Evolutionary conservation across 1,140 invertebrate species (phyloP).

Genomic region (Phortica variegata): DNA sequence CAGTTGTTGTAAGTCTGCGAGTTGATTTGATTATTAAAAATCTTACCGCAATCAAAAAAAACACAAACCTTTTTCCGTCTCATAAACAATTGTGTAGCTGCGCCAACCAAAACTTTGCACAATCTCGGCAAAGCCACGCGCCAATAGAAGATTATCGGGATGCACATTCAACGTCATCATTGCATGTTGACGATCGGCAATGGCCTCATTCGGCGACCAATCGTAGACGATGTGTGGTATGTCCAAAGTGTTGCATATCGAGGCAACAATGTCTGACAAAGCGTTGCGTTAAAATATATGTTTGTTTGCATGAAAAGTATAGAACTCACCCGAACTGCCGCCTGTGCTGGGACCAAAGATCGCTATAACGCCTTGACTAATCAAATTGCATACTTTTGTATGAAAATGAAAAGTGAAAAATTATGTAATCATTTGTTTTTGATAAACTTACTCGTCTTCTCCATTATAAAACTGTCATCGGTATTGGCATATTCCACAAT

Average conservation of each 20-base stretch:
- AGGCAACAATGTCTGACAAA: constrained; percentile 67
- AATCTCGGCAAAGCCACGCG: constrained; percentile 73
- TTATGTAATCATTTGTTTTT: not conserved
- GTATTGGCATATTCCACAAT: constrained; percentile 47
- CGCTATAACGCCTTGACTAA: constrained; percentile 68
- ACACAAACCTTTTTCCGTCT: constrained; percentile 67
- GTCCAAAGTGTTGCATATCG: constrained; percentile 69
- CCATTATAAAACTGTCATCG: constrained; percentile 58
- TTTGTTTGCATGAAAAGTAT: not conserved
- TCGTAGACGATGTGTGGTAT: constrained; percentile 72
- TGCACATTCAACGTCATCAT: constrained; percentile 69
- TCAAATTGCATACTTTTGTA: constrained; percentile 62
- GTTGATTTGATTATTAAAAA: not conserved
- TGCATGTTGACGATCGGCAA: constrained; percentile 58
- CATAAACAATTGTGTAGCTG: constrained; percentile 79
- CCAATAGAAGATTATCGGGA: constrained; percentile 70
- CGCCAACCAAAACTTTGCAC: constrained; percentile 76
- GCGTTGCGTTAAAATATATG: not conserved
- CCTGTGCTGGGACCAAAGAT: constrained; percentile 75
- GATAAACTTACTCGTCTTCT: constrained; percentile 50
- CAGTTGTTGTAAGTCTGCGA: constrained; percentile 72
- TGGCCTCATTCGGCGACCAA: constrained; percentile 67
- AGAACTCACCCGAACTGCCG: constrained; percentile 61
- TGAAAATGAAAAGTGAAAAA: not conserved
- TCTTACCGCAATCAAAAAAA: not conserved